phyloP scores from a whole-genome alignment of 2,113 vertebrate genomes.

The Cinclus mexicanus region DNA sequence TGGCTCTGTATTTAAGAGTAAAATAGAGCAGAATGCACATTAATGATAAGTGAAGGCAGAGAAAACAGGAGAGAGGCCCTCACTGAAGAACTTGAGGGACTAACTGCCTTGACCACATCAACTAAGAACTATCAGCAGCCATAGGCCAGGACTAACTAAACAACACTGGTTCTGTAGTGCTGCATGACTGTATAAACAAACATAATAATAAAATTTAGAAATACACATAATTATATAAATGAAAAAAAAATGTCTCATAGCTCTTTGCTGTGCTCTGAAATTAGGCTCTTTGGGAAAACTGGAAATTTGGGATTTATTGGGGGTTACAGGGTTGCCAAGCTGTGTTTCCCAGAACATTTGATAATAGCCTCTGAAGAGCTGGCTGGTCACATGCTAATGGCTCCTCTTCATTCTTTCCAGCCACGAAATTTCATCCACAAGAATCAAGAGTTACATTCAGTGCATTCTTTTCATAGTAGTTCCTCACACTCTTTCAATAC shows the following conservation, averaged over 20 bases:
- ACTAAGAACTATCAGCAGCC: not conserved
- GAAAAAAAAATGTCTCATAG: not conserved
- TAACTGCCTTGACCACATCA: not conserved
- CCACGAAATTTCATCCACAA: not conserved
- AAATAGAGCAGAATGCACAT: not conserved
- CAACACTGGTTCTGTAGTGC: accelerated
- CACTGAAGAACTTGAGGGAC: not conserved
- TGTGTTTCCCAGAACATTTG: not conserved
- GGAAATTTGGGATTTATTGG: not conserved
- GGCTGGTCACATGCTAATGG: not conserved
- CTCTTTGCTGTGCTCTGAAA: not conserved
- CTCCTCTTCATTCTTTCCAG: not conserved
- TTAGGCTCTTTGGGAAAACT: not conserved
- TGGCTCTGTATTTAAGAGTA: not conserved
- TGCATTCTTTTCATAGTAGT: not conserved
- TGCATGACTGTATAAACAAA: not conserved
- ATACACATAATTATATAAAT: not conserved
- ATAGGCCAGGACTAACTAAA: not conserved
- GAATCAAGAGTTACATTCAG: not conserved
- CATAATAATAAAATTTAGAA: not conserved
- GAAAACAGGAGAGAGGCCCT: not conserved
- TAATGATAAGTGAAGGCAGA: not conserved
- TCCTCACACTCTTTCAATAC: not conserved
- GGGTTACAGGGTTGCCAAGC: not conserved
- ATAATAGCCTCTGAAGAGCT: not conserved